Evolutionary conservation across 2,797 vertebrate genomes (phyloP).

Genomic region (Setipinna tenuifilis): DNA sequence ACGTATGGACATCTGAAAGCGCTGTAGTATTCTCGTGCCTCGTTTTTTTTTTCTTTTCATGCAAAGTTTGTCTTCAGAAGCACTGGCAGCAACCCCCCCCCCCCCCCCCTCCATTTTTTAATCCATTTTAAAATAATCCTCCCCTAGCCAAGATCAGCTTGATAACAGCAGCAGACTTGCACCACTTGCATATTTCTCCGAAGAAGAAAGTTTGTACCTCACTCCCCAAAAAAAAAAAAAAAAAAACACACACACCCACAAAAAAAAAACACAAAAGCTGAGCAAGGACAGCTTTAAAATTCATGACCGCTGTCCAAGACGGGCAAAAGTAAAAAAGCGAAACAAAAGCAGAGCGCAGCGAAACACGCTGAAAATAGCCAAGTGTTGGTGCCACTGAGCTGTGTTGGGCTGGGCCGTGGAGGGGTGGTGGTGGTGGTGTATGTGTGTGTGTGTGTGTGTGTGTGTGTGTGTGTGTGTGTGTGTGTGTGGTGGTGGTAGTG

Average conservation of each 20-base stretch:
- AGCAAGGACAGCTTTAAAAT: constrained; percentile 24
- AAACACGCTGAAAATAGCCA: neutral
- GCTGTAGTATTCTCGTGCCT: neutral
- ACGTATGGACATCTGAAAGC: neutral
- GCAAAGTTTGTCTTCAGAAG: neutral
- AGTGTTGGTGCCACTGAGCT: neutral
- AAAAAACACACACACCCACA: neutral
- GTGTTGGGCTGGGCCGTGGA: neutral
- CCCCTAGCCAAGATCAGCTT: constrained; percentile 6
- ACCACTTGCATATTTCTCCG: neutral
- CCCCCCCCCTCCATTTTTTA: neutral
- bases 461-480: no score
- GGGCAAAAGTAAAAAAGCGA: constrained; percentile 1
- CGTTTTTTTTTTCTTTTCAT: neutral
- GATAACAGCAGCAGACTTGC: neutral
- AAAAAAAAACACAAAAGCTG: constrained; percentile 11
- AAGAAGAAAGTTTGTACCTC: neutral
- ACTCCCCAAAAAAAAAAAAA: neutral
- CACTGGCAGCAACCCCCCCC: neutral
- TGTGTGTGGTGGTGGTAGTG: no score
- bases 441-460: no score
- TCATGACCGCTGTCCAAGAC: constrained; percentile 9
- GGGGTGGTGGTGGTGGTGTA: neutral
- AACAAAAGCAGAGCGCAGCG: neutral
- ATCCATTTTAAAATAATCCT: constrained; percentile 25